phyloP scores from a whole-genome alignment of 2,888 invertebrate genomes.

The Ecliptopera silaceata region DNA sequence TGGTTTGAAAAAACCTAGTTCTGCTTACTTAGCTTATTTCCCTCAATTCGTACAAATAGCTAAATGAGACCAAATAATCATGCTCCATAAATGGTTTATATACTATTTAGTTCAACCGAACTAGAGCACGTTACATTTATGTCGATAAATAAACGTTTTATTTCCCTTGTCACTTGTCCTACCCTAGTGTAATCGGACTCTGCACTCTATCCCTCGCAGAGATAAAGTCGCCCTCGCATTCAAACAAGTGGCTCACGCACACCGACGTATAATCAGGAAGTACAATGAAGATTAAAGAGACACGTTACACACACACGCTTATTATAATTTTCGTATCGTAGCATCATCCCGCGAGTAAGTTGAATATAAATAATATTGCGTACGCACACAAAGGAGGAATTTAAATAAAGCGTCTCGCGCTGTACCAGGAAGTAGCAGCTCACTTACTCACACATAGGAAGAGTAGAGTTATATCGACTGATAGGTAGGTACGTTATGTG shows the following conservation, averaged over 20 bases:
- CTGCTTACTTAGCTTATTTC: not conserved
- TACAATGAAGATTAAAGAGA: constrained; percentile 81
- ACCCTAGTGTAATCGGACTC: constrained; percentile 79
- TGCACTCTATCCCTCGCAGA: constrained; percentile 80
- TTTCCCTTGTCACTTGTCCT: constrained; percentile 41
- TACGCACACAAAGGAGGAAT: constrained; percentile 76
- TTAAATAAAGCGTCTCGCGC: constrained; percentile 80
- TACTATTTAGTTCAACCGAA: not conserved
- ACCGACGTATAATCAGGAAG: constrained; percentile 75
- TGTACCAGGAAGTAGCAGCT: constrained; percentile 82
- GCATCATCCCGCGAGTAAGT: constrained; percentile 59
- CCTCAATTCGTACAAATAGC: too few relatives aligned
- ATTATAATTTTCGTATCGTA: constrained; percentile 72
- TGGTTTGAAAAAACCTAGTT: not conserved
- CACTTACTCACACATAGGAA: constrained; percentile 67
- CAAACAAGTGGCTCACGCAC: constrained; percentile 82
- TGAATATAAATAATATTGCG: constrained; percentile 77
- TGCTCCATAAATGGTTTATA: too few relatives aligned
- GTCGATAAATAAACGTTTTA: constrained; percentile 50
- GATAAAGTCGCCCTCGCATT: constrained; percentile 82
- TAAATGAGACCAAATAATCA: too few relatives aligned
- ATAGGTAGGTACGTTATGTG: constrained; percentile 62
- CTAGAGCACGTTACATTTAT: not conserved
- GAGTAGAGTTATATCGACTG: constrained; percentile 51
- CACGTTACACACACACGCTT: constrained; percentile 70